Evolutionary conservation across 2,113 vertebrate species (phyloP).

Genomic region (Ornithorhynchus anatinus): DNA sequence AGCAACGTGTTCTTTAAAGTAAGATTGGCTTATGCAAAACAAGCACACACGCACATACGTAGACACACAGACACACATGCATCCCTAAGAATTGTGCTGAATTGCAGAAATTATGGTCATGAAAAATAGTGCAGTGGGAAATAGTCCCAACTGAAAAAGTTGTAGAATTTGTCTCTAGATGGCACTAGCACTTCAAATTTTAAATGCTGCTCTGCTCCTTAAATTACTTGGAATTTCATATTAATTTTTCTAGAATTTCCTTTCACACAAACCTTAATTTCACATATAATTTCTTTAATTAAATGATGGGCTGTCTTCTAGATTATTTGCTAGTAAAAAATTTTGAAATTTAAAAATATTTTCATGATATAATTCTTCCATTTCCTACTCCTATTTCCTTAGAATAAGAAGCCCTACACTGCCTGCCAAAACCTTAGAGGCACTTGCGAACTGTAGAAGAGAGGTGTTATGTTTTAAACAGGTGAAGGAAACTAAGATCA

Average conservation of each 20-base stretch:
- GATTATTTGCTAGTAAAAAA: slow-evolving; percentile 42
- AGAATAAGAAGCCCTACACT: slow-evolving; percentile 36
- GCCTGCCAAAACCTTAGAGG: slow-evolving; percentile 45
- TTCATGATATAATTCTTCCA: slow-evolving; percentile 46
- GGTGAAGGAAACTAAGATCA: slow-evolving; percentile 64
- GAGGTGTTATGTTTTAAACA: slow-evolving; percentile 50
- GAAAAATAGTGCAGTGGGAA: too few species aligned
- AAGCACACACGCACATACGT: too few species aligned
- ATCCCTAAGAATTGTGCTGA: too few species aligned
- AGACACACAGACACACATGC: too few species aligned
- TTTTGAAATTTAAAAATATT: slow-evolving; percentile 46
- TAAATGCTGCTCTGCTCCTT: slow-evolving; percentile 12
- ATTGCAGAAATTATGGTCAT: too few species aligned
- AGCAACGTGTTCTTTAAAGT: too few species aligned
- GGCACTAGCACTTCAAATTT: slow-evolving; percentile 62
- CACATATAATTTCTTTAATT: neutral
- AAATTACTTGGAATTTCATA: slow-evolving; percentile 37
- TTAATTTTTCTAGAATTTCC: slow-evolving; percentile 42
- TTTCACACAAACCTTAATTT: slow-evolving; percentile 30
- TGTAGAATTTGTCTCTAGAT: slow-evolving; percentile 55
- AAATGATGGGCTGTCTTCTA: neutral
- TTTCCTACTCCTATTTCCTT: slow-evolving; percentile 43
- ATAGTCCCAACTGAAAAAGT: neutral
- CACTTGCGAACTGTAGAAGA: slow-evolving; percentile 61
- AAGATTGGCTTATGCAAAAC: too few species aligned